These are phyloP conservation scores for Pollenia griseotomentosa DNA, from an alignment of 2,888 invertebrate genomes.

Conservation along the genomic window DNA sequence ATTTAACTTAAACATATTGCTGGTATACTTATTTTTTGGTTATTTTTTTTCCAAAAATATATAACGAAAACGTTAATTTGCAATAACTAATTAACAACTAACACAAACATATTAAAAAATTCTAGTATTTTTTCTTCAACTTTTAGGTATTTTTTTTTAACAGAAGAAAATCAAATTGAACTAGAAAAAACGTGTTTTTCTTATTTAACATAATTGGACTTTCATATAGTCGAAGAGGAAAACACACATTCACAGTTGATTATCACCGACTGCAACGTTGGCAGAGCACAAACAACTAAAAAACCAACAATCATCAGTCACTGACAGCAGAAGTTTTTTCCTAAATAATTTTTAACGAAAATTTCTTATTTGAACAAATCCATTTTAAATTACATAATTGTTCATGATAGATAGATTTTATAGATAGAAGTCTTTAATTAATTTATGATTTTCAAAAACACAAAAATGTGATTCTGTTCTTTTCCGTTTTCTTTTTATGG, in stretches of 20 bases:
- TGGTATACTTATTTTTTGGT: background rate
- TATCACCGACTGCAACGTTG: slow-evolving; percentile 68
- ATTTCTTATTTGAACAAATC: background rate
- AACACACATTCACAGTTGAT: slow-evolving; percentile 49
- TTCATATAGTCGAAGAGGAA: slow-evolving; percentile 59
- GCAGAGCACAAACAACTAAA: slow-evolving; percentile 54
- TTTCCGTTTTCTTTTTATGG: slow-evolving; percentile 49
- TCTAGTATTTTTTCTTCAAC: background rate
- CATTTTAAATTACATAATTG: slow-evolving; percentile 49
- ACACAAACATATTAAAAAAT: background rate
- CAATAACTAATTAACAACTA: slow-evolving; percentile 11
- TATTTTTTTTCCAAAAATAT: background rate
- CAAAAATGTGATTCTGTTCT: slow-evolving; percentile 34
- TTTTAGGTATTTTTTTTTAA: background rate
- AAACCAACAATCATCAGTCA: slow-evolving; percentile 32
- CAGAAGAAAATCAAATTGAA: slow-evolving; percentile 34
- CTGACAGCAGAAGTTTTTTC: slow-evolving; percentile 21
- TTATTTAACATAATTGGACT: slow-evolving; percentile 73
- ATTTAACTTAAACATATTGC: slow-evolving; percentile 27
- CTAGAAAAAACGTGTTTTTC: slow-evolving; percentile 74
- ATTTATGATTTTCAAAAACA: slow-evolving; percentile 23
- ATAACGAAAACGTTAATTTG: background rate
- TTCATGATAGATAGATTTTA: background rate
- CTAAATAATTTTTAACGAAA: slow-evolving; percentile 15
- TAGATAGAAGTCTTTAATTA: slow-evolving; percentile 2